A percentile compares a stretch with the other conserved stretches of the same genome.
These are phyloP conservation scores for Plectrocnemia conspersa DNA, from an alignment of 1,140 invertebrate genomes.

Conservation along the genomic window DNA sequence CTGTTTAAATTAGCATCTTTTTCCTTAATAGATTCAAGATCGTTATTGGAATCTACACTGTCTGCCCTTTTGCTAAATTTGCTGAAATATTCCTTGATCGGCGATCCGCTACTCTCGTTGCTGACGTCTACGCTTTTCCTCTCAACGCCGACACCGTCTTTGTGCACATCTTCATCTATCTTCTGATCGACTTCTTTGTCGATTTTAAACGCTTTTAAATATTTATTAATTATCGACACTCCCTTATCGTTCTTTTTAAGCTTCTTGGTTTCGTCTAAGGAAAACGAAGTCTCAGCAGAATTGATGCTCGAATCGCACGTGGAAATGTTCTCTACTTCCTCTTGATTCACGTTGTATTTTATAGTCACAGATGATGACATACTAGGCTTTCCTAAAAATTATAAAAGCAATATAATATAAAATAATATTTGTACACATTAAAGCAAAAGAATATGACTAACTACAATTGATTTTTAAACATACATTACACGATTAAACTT, in stretches of 20 bases:
- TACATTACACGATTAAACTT: too few relatives aligned
- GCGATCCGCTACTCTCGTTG: slow-evolving; percentile 47
- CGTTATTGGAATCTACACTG: slow-evolving; percentile 31
- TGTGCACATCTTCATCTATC: slow-evolving; percentile 15
- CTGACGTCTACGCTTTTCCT: slow-evolving; percentile 29
- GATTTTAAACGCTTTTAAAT: slow-evolving; percentile 48
- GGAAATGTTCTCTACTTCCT: slow-evolving; percentile 65
- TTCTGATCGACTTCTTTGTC: slow-evolving; percentile 49
- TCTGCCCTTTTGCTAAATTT: slow-evolving; percentile 42
- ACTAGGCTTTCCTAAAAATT: too few relatives aligned
- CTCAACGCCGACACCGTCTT: slow-evolving; percentile 28
- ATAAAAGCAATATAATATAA: too few relatives aligned
- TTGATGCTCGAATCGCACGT: slow-evolving; percentile 55
- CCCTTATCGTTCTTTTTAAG: slow-evolving; percentile 44
- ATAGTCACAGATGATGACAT: slow-evolving; percentile 58
- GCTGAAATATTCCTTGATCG: slow-evolving; percentile 51
- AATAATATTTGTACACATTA: too few relatives aligned
- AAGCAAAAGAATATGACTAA: too few relatives aligned
- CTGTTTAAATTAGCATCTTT: slow-evolving; percentile 42
- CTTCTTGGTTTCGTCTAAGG: slow-evolving; percentile 44
- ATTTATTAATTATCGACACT: slow-evolving; percentile 48
- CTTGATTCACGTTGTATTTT: slow-evolving; percentile 66
- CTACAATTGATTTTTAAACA: too few relatives aligned
- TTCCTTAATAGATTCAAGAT: slow-evolving; percentile 42
- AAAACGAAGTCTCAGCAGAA: slow-evolving; percentile 34